phyloP scores from a whole-genome alignment of 2,888 invertebrate species.

The Melanophora roralis region DNA sequence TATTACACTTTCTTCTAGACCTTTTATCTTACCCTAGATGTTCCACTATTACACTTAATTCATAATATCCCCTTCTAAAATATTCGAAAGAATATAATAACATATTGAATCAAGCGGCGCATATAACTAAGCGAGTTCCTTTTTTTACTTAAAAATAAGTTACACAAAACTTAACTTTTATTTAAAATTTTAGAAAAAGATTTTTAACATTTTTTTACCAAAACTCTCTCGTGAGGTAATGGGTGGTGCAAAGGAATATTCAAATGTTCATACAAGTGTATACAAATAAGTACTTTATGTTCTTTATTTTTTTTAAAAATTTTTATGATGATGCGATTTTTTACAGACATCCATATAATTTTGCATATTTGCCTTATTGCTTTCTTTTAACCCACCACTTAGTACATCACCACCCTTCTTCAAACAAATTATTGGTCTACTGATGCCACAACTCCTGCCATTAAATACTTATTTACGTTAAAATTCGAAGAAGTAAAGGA shows the following conservation, averaged over 20 bases:
- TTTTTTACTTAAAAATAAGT: too few relatives aligned
- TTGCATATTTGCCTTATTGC: not conserved
- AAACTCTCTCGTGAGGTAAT: not conserved
- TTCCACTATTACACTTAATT: too few relatives aligned
- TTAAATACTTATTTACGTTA: not conserved
- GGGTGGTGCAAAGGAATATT: not conserved
- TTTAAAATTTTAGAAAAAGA: too few relatives aligned
- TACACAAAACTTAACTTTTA: too few relatives aligned
- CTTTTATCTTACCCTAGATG: too few relatives aligned
- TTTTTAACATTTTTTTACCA: too few relatives aligned
- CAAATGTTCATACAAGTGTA: conserved; percentile 27
- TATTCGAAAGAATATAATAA: too few relatives aligned
- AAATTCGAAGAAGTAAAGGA: conserved; percentile 21
- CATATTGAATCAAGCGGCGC: too few relatives aligned
- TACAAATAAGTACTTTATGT: conserved; percentile 57
- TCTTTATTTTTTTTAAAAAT: conserved; percentile 42
- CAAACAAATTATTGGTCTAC: conserved; percentile 49
- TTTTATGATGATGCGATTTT: conserved; percentile 62
- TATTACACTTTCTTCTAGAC: too few relatives aligned
- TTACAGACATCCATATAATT: conserved; percentile 51
- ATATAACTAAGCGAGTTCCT: too few relatives aligned
- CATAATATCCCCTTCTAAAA: too few relatives aligned
- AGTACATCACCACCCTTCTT: conserved; percentile 20
- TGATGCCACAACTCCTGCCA: conserved; percentile 28
- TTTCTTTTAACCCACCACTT: conserved; percentile 1